phyloP scores from a whole-genome alignment of 2,113 vertebrate genomes.

The Myotis davidii region DNA sequence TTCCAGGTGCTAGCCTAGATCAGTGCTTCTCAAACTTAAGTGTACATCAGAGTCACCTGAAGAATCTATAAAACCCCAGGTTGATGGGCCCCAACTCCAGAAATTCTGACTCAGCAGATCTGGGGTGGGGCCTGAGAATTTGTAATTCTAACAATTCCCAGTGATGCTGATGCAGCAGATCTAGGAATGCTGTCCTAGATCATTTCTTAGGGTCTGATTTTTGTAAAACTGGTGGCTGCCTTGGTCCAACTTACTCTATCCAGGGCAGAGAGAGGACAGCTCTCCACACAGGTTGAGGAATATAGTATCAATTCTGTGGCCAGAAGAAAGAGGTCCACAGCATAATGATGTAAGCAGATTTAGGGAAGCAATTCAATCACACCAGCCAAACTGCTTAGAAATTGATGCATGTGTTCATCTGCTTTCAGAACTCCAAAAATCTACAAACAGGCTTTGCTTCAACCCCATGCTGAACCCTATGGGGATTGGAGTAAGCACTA shows the following conservation, averaged over 20 bases:
- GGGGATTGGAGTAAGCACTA: not conserved
- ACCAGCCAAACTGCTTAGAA: not conserved
- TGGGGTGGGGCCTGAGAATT: not conserved
- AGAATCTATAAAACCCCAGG: not conserved
- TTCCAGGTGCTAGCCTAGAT: not conserved
- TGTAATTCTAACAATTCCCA: not conserved
- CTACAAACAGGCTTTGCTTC: not conserved
- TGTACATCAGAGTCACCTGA: not conserved
- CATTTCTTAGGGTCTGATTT: not conserved
- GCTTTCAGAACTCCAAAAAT: not conserved
- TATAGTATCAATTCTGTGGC: not conserved
- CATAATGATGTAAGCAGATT: not conserved
- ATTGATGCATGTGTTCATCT: not conserved
- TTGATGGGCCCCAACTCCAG: no score
- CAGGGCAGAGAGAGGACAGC: not conserved
- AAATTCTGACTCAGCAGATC: not conserved
- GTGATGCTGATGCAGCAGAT: not conserved
- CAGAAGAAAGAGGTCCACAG: not conserved
- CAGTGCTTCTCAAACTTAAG: constrained; percentile 17
- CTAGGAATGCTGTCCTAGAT: not conserved
- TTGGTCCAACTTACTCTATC: not conserved
- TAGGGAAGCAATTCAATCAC: not conserved
- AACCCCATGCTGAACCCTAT: not conserved
- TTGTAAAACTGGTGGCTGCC: not conserved
- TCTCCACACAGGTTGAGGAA: not conserved